Evolutionary conservation across 1,140 invertebrate genomes (phyloP).

Genomic region (Ruditapes philippinarum): DNA sequence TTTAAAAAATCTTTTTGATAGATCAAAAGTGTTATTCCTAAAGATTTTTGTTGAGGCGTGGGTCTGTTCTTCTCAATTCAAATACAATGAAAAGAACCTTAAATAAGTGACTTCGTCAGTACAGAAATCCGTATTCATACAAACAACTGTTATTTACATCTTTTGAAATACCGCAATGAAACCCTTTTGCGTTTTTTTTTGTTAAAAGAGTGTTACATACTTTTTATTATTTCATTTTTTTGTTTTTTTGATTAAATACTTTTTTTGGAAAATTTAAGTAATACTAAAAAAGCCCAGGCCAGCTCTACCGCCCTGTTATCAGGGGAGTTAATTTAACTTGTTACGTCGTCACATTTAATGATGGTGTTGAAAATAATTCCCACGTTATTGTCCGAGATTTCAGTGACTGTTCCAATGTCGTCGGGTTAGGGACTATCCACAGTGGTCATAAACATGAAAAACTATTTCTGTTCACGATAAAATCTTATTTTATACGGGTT

Average conservation of each 20-base stretch:
- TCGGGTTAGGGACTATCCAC: background rate
- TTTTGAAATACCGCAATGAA: background rate
- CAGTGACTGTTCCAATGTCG: background rate
- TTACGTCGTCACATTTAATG: conserved; percentile 34
- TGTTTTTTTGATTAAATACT: conserved; percentile 14
- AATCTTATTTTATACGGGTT: conserved; percentile 21
- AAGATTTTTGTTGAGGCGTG: too few relatives aligned
- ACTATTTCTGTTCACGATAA: conserved; percentile 31
- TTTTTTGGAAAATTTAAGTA: conserved; percentile 11
- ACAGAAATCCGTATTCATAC: too few relatives aligned
- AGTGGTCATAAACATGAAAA: conserved; percentile 19
- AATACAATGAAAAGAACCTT: too few relatives aligned
- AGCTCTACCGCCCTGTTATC: conserved; percentile 34
- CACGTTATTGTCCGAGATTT: conserved; percentile 29
- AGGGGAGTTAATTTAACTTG: conserved; percentile 45
- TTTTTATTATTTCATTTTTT: conserved; percentile 12
- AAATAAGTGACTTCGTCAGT: too few relatives aligned
- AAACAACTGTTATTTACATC: too few relatives aligned
- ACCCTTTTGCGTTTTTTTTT: background rate
- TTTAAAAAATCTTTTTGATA: too few relatives aligned
- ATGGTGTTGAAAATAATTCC: conserved; percentile 47
- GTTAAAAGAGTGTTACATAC: conserved; percentile 45
- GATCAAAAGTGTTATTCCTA: too few relatives aligned
- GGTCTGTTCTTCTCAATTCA: too few relatives aligned
- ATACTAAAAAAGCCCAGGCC: background rate